These are phyloP conservation scores for Nebria brevicollis DNA, from an alignment of 2,888 invertebrate species.

Conservation along the genomic window DNA sequence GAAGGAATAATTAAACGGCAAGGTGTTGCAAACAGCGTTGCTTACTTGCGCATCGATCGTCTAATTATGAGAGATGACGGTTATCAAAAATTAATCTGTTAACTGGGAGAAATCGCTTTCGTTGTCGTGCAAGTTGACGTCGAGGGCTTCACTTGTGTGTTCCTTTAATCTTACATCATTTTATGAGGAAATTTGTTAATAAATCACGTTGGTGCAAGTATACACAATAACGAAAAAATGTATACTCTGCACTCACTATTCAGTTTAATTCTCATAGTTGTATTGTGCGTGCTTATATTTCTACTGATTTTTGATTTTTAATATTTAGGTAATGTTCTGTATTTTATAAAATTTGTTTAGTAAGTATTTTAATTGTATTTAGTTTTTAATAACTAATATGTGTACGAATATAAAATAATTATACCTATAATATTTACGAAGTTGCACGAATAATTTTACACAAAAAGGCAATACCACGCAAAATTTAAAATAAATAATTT, in stretches of 20 bases:
- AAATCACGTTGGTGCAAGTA: neutral
- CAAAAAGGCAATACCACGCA: too few relatives aligned
- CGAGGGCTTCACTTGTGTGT: neutral
- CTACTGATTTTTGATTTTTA: too few relatives aligned
- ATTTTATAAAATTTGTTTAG: too few relatives aligned
- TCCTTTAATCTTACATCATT: neutral
- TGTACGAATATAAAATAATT: too few relatives aligned
- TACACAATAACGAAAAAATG: neutral
- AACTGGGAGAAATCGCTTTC: slow-evolving; percentile 22
- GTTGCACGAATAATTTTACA: too few relatives aligned
- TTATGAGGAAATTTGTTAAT: neutral
- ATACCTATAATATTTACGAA: too few relatives aligned
- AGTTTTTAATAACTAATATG: too few relatives aligned
- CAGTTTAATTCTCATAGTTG: neutral
- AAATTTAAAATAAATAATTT: too few relatives aligned
- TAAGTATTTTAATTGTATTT: too few relatives aligned
- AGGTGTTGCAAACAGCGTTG: slow-evolving; percentile 29
- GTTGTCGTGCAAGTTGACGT: neutral
- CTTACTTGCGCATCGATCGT: slow-evolving; percentile 33
- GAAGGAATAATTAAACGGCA: slow-evolving; percentile 37
- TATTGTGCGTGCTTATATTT: neutral
- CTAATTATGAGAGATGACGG: slow-evolving; percentile 40
- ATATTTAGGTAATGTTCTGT: too few relatives aligned
- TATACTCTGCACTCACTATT: neutral
- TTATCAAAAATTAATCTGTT: slow-evolving; percentile 42